A percentile compares a stretch with the other conserved stretches of the same genome.
Evolutionary conservation across 2,113 vertebrate genomes (phyloP).

Genomic region (Ochotona princeps): DNA sequence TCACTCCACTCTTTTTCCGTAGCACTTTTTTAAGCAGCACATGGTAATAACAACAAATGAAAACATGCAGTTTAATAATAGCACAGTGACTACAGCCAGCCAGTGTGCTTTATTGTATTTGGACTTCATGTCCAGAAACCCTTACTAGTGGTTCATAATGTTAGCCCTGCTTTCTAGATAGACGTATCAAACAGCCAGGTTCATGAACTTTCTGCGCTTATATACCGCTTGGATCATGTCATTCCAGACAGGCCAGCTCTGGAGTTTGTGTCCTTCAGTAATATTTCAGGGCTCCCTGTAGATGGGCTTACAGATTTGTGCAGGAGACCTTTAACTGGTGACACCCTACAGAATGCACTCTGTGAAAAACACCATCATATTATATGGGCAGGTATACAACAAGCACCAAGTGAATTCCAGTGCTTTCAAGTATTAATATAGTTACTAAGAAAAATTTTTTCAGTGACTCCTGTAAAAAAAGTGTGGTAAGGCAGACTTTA

Average conservation of each 20-base stretch:
- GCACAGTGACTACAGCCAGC: neutral
- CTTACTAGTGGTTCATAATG: neutral
- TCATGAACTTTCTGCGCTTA: neutral
- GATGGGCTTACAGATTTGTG: neutral
- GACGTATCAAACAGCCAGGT: neutral
- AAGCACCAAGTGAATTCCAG: neutral
- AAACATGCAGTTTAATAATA: neutral
- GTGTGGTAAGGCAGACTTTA: neutral
- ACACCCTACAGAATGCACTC: neutral
- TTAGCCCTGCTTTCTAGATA: neutral
- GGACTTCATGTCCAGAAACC: neutral
- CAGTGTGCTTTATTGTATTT: neutral
- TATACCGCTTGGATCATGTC: neutral
- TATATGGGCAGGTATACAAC: neutral
- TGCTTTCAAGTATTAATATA: neutral
- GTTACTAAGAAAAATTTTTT: neutral
- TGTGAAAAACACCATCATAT: neutral
- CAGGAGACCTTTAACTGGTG: neutral
- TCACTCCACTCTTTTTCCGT: neutral
- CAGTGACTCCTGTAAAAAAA: neutral
- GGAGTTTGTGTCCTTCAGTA: neutral
- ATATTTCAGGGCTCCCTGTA: neutral
- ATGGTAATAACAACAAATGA: neutral
- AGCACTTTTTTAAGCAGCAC: neutral
- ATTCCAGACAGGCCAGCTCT: neutral